A percentile compares a stretch with the other conserved stretches of the same genome.
Evolutionary conservation across 2,888 invertebrate species (phyloP).

Genomic region (Synergus umbraculus): DNA sequence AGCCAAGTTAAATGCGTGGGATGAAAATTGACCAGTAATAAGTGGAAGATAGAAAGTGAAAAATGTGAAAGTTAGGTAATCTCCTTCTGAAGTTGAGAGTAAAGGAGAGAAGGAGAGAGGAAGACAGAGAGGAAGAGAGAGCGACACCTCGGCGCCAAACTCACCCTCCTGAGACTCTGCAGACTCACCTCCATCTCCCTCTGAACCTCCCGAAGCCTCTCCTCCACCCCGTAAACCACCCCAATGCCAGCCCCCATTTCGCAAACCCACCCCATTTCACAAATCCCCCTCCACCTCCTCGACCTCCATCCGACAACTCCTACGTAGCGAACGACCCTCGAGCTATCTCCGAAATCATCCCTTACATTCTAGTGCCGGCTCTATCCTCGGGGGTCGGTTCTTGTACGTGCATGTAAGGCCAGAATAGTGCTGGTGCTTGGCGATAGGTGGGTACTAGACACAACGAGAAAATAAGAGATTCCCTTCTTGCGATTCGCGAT

Average conservation of each 20-base stretch:
- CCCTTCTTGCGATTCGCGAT: conserved; percentile 63
- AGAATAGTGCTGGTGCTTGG: conserved; percentile 48
- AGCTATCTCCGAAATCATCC: conserved; percentile 78
- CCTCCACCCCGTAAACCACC: conserved; percentile 63
- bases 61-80: conserved; percentile 39
- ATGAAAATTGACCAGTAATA: conserved; percentile 39
- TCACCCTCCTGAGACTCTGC: conserved; percentile 75
- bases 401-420: conserved; percentile 43
- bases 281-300: conserved; percentile 53
- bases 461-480: conserved; percentile 72
- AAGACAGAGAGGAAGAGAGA: conserved; percentile 65
- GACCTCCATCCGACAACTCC: conserved; percentile 71
- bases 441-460: conserved; percentile 66
- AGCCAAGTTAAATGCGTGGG: not conserved
- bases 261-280: conserved; percentile 64
- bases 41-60: conserved; percentile 42
- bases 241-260: conserved; percentile 69
- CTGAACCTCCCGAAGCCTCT: conserved; percentile 39
- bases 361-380: conserved; percentile 73
- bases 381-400: conserved; percentile 64
- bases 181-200: conserved; percentile 73
- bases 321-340: conserved; percentile 73
- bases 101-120: conserved; percentile 44
- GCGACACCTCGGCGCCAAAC: conserved; percentile 78
- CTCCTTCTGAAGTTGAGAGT: conserved; percentile 9